These are phyloP conservation scores for Eumacrocentrus americanus DNA, from an alignment of 2,888 invertebrate species.

Conservation along the genomic window DNA sequence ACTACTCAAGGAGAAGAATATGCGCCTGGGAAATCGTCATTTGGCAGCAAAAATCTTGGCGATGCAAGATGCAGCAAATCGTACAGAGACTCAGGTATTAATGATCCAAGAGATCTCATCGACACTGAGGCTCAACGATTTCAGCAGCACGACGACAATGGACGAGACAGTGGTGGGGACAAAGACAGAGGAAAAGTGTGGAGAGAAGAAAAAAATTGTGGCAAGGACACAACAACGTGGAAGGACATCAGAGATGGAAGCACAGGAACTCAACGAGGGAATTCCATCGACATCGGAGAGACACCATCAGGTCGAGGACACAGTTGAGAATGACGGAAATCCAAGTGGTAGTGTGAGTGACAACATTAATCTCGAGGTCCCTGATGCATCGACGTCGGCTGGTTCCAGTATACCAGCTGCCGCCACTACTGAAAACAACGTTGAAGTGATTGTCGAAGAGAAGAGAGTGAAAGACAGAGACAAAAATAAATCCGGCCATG, in stretches of 20 bases:
- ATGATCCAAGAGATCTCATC: slow-evolving; percentile 57
- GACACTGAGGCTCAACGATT: slow-evolving; percentile 53
- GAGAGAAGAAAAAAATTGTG: neutral
- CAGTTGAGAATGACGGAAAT: neutral
- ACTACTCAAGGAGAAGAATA: slow-evolving; percentile 77
- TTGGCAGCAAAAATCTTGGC: slow-evolving; percentile 77
- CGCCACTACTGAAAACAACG: slow-evolving; percentile 9
- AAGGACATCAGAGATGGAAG: neutral
- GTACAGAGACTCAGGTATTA: slow-evolving; percentile 66
- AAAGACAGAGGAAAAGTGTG: neutral
- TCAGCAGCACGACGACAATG: slow-evolving; percentile 50
- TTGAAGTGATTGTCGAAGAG: slow-evolving; percentile 33
- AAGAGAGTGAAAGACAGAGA: slow-evolving; percentile 36
- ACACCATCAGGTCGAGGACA: neutral
- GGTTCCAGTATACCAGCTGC: neutral
- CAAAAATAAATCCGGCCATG: slow-evolving; percentile 68
- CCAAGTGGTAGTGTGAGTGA: neutral
- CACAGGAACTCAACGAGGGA: neutral
- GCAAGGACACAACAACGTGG: no score
- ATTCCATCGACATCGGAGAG: neutral
- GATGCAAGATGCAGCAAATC: slow-evolving; percentile 80
- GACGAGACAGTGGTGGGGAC: slow-evolving; percentile 45
- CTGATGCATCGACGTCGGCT: neutral
- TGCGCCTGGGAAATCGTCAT: slow-evolving; percentile 76
- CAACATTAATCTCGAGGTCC: slow-evolving; percentile 1